Percentiles rank a stretch among this genome's conserved stretches.
phyloP scores from a whole-genome alignment of 2,888 invertebrate genomes.

The Halictus quadricinctus region DNA sequence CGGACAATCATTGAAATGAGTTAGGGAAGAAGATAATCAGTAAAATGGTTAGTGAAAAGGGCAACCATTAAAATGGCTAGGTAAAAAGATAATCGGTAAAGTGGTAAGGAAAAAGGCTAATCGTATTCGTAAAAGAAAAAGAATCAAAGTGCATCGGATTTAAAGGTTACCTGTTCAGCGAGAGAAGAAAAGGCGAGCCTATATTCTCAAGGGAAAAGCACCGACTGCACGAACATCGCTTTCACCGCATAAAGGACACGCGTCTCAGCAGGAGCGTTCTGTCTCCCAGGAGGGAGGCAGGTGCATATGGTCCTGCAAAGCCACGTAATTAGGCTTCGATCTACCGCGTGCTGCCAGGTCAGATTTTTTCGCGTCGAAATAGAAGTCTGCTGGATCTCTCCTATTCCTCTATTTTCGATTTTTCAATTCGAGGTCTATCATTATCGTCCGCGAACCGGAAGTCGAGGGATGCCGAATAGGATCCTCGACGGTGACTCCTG shows the following conservation, averaged over 20 bases:
- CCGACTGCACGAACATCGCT: conserved; percentile 36
- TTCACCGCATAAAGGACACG: conserved; percentile 50
- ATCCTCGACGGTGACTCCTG: conserved; percentile 61
- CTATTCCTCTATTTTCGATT: conserved; percentile 45
- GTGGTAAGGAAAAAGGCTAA: neutral
- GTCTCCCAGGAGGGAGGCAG: conserved; percentile 63
- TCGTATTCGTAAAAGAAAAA: neutral
- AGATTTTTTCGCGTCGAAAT: conserved; percentile 66
- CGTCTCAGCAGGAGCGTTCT: conserved; percentile 51
- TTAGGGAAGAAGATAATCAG: neutral
- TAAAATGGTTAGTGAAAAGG: neutral
- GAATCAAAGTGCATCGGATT: neutral
- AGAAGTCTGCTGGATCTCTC: conserved; percentile 46
- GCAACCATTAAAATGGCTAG: neutral
- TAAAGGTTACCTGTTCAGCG: conserved; percentile 20
- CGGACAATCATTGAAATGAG: neutral
- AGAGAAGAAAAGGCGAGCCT: conserved; percentile 1
- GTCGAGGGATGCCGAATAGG: conserved; percentile 39
- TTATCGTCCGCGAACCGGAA: conserved; percentile 71
- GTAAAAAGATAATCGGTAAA: neutral
- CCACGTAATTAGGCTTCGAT: conserved; percentile 67
- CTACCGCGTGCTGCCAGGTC: conserved; percentile 68
- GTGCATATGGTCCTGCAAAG: conserved; percentile 64
- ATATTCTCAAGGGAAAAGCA: conserved; percentile 17
- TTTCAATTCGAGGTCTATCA: conserved; percentile 64